Base-by-base conservation (phyloP, 1,140 invertebrate species). In the Pseudomyrmex gracilis region DNA sequence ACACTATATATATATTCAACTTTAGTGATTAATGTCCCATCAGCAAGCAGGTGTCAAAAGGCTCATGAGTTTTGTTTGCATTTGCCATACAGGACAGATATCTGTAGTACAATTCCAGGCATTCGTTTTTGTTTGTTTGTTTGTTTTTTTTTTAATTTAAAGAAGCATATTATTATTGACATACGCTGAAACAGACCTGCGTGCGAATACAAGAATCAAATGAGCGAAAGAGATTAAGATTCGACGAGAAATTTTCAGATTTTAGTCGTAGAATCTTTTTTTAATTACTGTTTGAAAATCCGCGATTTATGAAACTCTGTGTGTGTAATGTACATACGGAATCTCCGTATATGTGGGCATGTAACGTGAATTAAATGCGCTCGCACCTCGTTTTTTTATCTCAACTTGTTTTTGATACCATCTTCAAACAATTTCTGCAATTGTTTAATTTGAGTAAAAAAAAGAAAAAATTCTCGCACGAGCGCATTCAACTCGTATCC, bases 21-120 rank as follows among this genome's bases (percentile, higher is more conserved):
- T 91, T 82, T 88, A 90, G 85, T 88, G 84, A 92, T 92, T 92
- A 89, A 92, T 91, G 82, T 93, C 91, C 91, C 93, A 93, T 92
- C 89, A 92, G 93, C 91, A 93, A 94, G 93, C 92, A 90, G 90
- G 90, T 93, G 86, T 91, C 88, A 92, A 85, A 85, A 93, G 90
- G 90, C 91, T 92, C 87, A 91, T 92, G 88, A 93, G 90, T 92
- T 91, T 92, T 78, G 91, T 91, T 92, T 78, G 91, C 89, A 90
- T 87, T 90, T 93, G 91, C 87, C 90, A 91, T 90, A 77, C 90
- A 92, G 86, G 84, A 90, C 85, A 91, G 83, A 91, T 78, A 70
- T 91, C 60, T 92, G 84, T 89, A 86, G 84, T 91, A 91, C 87
- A 93, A 90, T 92, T 93, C 89, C 90, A 93, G 92, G 92, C 92